Evolutionary conservation across 2,888 invertebrate genomes (phyloP).

Genomic region (Drosophila ochracea): DNA sequence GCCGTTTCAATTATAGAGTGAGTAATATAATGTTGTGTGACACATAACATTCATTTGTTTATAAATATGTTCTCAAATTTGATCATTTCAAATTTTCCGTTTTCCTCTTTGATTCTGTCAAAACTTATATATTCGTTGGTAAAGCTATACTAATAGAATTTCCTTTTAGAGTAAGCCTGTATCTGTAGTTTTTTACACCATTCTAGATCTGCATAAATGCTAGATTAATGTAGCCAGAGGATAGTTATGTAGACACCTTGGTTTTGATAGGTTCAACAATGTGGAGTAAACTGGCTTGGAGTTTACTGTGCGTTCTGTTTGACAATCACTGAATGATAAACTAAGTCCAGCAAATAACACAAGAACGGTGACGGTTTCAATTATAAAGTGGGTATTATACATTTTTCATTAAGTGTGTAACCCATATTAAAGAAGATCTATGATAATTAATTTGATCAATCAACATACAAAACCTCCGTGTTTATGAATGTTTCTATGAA

Average conservation of each 20-base stretch:
- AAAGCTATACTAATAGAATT: too few relatives aligned
- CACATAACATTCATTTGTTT: not conserved
- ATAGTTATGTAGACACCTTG: conserved; percentile 32
- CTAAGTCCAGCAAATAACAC: conserved; percentile 79
- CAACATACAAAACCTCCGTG: too few relatives aligned
- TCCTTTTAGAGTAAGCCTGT: too few relatives aligned
- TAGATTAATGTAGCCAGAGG: conserved; percentile 28
- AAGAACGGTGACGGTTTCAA: not conserved
- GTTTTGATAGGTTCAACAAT: conserved; percentile 33
- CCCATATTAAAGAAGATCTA: too few relatives aligned
- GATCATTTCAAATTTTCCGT: not conserved
- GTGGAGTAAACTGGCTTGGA: conserved; percentile 54
- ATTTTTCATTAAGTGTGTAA: too few relatives aligned
- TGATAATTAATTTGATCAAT: too few relatives aligned
- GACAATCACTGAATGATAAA: conserved; percentile 69
- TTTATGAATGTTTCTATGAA: too few relatives aligned
- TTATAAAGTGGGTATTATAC: too few relatives aligned
- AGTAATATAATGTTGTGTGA: not conserved
- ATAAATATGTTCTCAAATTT: not conserved
- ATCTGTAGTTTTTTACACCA: too few relatives aligned
- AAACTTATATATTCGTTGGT: too few relatives aligned
- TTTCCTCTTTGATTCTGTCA: too few relatives aligned
- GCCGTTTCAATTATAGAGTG: not conserved
- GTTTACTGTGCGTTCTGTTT: conserved; percentile 82
- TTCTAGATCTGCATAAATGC: too few relatives aligned